Evolutionary conservation across 2,888 invertebrate genomes (phyloP).

Genomic region (Cephus nigrinus): DNA sequence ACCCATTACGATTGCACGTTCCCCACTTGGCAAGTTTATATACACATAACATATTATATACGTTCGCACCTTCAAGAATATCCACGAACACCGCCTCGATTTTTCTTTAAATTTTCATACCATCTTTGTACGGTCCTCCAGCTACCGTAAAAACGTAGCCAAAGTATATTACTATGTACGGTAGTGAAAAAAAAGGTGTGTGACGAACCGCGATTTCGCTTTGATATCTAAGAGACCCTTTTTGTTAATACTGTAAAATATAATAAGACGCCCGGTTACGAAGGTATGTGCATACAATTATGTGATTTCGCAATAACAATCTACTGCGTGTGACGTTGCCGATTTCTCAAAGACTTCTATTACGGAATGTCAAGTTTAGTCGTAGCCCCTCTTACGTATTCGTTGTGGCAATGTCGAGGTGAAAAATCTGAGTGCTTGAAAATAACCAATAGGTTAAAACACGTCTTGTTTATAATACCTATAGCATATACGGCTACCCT

Average conservation of each 20-base stretch:
- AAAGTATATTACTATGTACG: not conserved
- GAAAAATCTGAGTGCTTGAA: not conserved
- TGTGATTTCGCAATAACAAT: not conserved
- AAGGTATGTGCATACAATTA: not conserved
- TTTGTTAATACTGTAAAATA: not conserved
- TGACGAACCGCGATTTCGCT: not conserved
- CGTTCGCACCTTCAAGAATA: not conserved
- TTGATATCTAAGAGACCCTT: not conserved
- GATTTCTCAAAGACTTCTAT: not conserved
- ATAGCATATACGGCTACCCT: not conserved
- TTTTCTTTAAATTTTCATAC: not conserved
- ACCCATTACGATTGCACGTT: conserved; percentile 1
- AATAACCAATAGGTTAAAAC: not conserved
- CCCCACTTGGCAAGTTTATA: not conserved
- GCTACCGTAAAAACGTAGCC: not conserved
- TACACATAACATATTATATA: not conserved
- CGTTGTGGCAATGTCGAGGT: not conserved
- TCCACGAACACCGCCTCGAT: not conserved
- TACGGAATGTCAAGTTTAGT: not conserved
- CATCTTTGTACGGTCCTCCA: not conserved
- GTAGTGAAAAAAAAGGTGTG: not conserved
- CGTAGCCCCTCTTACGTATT: not conserved
- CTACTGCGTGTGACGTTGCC: not conserved
- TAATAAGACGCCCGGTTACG: not conserved
- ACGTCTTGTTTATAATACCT: not conserved